Percentiles rank a stretch among this genome's conserved stretches.
phyloP scores from a whole-genome alignment of 2,888 invertebrate genomes.

The Mesoligia furuncula region DNA sequence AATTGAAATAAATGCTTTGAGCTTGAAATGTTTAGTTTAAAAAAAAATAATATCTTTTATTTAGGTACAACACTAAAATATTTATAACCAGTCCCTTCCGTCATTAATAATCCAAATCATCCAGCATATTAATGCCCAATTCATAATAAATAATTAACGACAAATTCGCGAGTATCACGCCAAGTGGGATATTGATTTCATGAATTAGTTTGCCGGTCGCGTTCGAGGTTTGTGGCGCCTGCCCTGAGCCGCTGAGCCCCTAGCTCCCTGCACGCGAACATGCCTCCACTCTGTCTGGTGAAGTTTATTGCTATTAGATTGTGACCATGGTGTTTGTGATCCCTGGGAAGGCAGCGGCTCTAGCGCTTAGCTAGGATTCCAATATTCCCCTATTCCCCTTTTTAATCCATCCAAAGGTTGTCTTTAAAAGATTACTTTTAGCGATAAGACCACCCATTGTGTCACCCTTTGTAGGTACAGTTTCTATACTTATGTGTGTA shows the following conservation, averaged over 20 bases:
- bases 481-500: no score
- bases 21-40: neutral
- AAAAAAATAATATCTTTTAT: neutral
- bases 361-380: neutral
- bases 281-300: slow-evolving; percentile 25
- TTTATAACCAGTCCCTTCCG: neutral
- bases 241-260: slow-evolving; percentile 43
- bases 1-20: neutral
- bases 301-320: slow-evolving; percentile 27
- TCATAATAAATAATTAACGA: slow-evolving; percentile 46
- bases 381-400: no score
- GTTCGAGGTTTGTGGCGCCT: slow-evolving; percentile 67
- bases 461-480: no score
- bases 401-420: no score
- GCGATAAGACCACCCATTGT: no score
- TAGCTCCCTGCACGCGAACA: slow-evolving; percentile 42
- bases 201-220: slow-evolving; percentile 73
- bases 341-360: neutral
- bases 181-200: slow-evolving; percentile 71
- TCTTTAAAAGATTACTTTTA: no score
- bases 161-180: slow-evolving; percentile 45
- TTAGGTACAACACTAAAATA: neutral
- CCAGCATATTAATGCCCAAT: slow-evolving; percentile 14
- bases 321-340: slow-evolving; percentile 7
- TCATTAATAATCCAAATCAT: slow-evolving; percentile 3